Evolutionary conservation across 2,113 vertebrate species (phyloP).

Genomic region (Holacanthus passer): DNA sequence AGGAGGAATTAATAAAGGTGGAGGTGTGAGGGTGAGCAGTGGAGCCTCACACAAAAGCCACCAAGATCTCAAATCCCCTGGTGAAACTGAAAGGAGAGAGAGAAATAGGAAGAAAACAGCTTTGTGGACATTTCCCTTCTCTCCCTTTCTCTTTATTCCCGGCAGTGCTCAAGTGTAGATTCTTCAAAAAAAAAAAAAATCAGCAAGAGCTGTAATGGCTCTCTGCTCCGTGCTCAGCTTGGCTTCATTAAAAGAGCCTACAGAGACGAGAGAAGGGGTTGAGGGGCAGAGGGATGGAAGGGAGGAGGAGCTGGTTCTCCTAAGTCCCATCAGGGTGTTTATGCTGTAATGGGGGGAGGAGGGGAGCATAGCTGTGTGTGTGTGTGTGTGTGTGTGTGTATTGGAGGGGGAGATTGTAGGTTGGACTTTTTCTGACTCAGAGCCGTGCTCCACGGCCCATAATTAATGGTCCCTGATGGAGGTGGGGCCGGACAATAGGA

Average conservation of each 20-base stretch:
- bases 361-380: background rate
- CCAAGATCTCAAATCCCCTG: conserved; percentile 11
- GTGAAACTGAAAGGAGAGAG: conserved; percentile 26
- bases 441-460: conserved; percentile 91
- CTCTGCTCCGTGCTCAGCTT: conserved; percentile 52
- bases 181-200: conserved; percentile 36
- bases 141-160: conserved; percentile 31
- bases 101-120: conserved; percentile 23
- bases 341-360: conserved; percentile 56
- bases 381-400: background rate
- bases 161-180: conserved; percentile 38
- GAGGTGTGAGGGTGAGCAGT: conserved; percentile 4
- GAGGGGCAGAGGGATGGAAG: conserved; percentile 14
- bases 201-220: conserved; percentile 47
- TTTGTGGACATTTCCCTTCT: conserved; percentile 23
- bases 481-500: conserved; percentile 91
- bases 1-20: conserved; percentile 2
- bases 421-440: conserved; percentile 69
- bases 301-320: conserved; percentile 38
- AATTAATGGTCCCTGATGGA: conserved; percentile 96
- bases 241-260: conserved; percentile 69
- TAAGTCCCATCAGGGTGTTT: conserved; percentile 58
- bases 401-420: conserved; percentile 36
- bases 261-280: conserved; percentile 36
- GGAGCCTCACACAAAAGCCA: conserved; percentile 29